phyloP scores from a whole-genome alignment of 2,888 invertebrate species.

The Phasia obesa region DNA sequence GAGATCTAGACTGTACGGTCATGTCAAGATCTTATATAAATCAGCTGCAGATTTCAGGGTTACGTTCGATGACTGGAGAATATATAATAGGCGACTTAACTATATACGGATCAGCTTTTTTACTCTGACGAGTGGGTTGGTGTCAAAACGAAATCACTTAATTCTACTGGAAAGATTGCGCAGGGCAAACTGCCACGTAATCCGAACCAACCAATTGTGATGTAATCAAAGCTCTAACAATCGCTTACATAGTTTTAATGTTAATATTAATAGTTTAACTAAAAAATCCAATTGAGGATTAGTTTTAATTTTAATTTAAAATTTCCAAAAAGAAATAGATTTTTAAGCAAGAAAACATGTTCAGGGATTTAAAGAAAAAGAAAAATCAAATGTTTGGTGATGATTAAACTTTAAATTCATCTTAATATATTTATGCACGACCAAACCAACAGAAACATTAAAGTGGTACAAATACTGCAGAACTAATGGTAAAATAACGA shows the following conservation, averaged over 20 bases:
- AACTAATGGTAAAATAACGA: background rate
- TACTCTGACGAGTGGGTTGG: too few relatives aligned
- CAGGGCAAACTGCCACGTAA: too few relatives aligned
- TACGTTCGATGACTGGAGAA: too few relatives aligned
- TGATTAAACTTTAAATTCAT: constrained; percentile 32
- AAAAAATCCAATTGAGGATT: constrained; percentile 30
- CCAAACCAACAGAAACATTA: background rate
- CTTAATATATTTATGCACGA: constrained; percentile 14
- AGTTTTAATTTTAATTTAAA: constrained; percentile 34
- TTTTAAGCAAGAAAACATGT: background rate
- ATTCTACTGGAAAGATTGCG: too few relatives aligned
- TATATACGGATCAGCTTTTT: too few relatives aligned
- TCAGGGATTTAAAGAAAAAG: background rate
- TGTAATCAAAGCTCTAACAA: background rate
- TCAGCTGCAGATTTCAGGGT: too few relatives aligned
- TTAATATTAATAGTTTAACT: constrained; percentile 4
- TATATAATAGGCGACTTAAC: too few relatives aligned
- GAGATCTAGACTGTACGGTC: too few relatives aligned
- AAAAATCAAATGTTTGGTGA: too few relatives aligned
- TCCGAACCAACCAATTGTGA: too few relatives aligned
- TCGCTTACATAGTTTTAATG: background rate
- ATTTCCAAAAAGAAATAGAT: background rate
- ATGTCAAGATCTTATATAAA: too few relatives aligned
- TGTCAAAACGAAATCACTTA: too few relatives aligned
- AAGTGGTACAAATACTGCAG: background rate